phyloP scores from a whole-genome alignment of 2,797 vertebrate species.

The Potorous gilbertii region DNA sequence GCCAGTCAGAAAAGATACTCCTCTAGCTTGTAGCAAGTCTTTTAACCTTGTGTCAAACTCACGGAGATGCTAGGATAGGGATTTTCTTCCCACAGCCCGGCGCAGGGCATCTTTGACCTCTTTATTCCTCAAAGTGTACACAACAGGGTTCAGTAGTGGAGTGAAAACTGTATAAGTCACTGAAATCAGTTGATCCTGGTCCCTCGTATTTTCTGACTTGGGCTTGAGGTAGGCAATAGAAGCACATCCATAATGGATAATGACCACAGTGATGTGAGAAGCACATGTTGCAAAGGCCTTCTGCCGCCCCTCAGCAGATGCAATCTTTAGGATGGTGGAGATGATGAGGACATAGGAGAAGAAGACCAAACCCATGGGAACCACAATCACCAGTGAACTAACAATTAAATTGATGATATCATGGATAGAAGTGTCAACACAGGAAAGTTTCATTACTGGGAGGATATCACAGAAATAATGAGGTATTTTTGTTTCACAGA shows the following conservation, averaged over 20 bases:
- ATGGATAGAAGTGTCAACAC: constrained; percentile 60
- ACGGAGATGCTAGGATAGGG: constrained; percentile 24
- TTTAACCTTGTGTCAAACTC: neutral
- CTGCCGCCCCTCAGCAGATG: constrained; percentile 61
- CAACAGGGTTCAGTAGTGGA: constrained; percentile 71
- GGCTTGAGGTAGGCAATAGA: constrained; percentile 75
- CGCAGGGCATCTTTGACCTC: constrained; percentile 67
- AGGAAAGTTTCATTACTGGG: constrained; percentile 72
- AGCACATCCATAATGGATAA: constrained; percentile 74
- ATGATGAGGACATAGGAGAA: constrained; percentile 73
- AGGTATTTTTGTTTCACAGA: constrained; percentile 70
- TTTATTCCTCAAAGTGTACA: constrained; percentile 72
- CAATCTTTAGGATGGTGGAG: constrained; percentile 72
- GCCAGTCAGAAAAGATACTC: neutral
- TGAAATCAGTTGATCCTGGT: constrained; percentile 70
- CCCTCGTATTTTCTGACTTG: constrained; percentile 62
- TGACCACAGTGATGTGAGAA: constrained; percentile 76
- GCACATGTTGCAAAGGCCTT: constrained; percentile 79
- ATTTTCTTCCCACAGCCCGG: constrained; percentile 51
- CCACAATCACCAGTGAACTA: constrained; percentile 71
- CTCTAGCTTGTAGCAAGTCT: neutral
- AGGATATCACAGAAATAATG: constrained; percentile 79
- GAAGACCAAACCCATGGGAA: constrained; percentile 69
- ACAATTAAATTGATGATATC: constrained; percentile 71
- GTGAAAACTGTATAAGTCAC: constrained; percentile 71